phyloP scores from a whole-genome alignment of 2,888 invertebrate species.

The Abrostola triplasia region DNA sequence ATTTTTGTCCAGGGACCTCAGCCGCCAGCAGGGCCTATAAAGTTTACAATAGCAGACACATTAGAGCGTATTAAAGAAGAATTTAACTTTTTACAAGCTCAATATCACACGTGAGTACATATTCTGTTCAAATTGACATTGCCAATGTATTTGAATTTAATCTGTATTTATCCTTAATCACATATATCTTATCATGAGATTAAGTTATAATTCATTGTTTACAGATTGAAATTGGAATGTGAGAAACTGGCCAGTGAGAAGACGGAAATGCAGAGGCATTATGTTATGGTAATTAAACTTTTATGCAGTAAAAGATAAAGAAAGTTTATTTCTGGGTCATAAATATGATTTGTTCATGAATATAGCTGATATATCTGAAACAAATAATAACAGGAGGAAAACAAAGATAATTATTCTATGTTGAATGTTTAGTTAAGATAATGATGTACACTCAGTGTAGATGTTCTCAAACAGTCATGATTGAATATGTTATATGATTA shows the following conservation, averaged over 20 bases:
- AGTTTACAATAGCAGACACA: slow-evolving; percentile 97
- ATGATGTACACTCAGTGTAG: slow-evolving; percentile 38
- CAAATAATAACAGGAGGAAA: slow-evolving; percentile 58
- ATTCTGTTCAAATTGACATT: slow-evolving; percentile 27
- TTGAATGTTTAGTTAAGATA: slow-evolving; percentile 58
- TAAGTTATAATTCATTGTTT: slow-evolving; percentile 57
- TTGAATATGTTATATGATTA: slow-evolving; percentile 36
- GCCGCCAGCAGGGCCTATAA: slow-evolving; percentile 96
- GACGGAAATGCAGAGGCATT: slow-evolving; percentile 99
- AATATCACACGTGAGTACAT: slow-evolving; percentile 96
- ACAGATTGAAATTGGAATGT: slow-evolving; percentile 98
- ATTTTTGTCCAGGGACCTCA: slow-evolving; percentile 91
- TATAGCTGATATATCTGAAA: slow-evolving; percentile 50
- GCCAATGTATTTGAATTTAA: slow-evolving; percentile 26
- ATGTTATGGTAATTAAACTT: slow-evolving; percentile 95
- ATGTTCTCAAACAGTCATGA: slow-evolving; percentile 33
- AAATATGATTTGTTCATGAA: slow-evolving; percentile 60
- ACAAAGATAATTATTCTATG: slow-evolving; percentile 59
- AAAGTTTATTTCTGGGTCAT: slow-evolving; percentile 48
- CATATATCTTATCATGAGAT: slow-evolving; percentile 39
- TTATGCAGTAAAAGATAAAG: slow-evolving; percentile 46
- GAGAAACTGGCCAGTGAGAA: slow-evolving; percentile 99
- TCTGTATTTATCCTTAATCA: slow-evolving; percentile 30
- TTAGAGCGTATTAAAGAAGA: slow-evolving; percentile 98
- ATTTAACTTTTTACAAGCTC: slow-evolving; percentile 97